Evolutionary conservation across 2,113 vertebrate species (phyloP).

Genomic region (Gymnorhina tibicen): DNA sequence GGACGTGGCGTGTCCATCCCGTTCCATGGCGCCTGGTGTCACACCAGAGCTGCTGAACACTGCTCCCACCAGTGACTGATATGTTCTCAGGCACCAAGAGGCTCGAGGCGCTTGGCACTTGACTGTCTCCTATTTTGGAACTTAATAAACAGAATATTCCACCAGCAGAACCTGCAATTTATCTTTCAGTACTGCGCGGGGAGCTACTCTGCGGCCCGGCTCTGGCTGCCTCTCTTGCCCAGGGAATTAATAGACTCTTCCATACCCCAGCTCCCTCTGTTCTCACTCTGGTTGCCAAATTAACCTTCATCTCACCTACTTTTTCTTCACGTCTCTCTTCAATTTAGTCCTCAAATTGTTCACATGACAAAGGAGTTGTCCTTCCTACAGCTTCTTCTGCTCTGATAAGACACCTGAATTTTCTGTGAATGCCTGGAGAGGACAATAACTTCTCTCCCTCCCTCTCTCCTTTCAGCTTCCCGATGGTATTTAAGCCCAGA

Average conservation of each 20-base stretch:
- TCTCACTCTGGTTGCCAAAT: neutral
- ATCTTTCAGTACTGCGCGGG: neutral
- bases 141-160: slow-evolving; percentile 47
- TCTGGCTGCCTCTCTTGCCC: neutral
- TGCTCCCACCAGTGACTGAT: neutral
- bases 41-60: neutral
- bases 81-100: neutral
- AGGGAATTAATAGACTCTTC: slow-evolving; percentile 48
- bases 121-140: slow-evolving; percentile 6
- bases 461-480: neutral
- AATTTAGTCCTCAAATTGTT: slow-evolving; percentile 48
- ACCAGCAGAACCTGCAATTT: slow-evolving; percentile 12
- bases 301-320: slow-evolving; percentile 49
- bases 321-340: slow-evolving; percentile 38
- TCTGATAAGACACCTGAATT: slow-evolving; percentile 18
- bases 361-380: neutral
- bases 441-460: neutral
- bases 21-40: neutral
- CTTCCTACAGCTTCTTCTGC: neutral
- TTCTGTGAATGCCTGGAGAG: neutral
- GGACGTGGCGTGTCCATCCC: neutral
- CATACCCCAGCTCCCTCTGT: neutral
- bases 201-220: neutral
- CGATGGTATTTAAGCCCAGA: neutral
- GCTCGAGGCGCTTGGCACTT: slow-evolving; percentile 13